A percentile compares a stretch with the other conserved stretches of the same genome.
Conservation (phyloP, 1,140 invertebrate species). For the Tetramorium parvispinum region DNA sequence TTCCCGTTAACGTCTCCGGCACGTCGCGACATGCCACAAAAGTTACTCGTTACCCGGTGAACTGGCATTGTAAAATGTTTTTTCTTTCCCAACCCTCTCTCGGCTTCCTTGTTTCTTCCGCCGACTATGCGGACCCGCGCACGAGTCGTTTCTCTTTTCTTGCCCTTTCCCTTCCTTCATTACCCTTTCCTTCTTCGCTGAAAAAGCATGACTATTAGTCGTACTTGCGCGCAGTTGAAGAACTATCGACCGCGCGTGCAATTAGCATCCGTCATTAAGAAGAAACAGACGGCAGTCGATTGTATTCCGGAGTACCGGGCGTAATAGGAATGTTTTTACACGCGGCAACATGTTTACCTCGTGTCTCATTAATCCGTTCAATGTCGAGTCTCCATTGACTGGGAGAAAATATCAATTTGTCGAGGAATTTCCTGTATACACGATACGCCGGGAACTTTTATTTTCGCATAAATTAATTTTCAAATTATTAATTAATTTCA, state of each 20-base stretch:
- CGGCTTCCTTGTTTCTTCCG: constrained; percentile 21
- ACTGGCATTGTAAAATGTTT: constrained; percentile 57
- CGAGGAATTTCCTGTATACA: neutral
- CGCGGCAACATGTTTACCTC: neutral
- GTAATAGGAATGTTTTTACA: constrained; percentile 41
- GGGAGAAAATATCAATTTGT: constrained; percentile 18
- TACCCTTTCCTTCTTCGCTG: neutral
- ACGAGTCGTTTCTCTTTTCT: neutral
- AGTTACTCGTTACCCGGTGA: constrained; percentile 40
- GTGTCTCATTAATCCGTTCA: constrained; percentile 21
- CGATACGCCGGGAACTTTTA: neutral
- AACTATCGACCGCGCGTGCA: constrained; percentile 40
- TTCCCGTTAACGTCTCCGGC: constrained; percentile 16
- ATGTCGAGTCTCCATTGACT: neutral
- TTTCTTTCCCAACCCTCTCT: constrained; percentile 3
- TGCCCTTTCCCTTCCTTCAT: neutral
- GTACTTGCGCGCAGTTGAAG: constrained; percentile 30
- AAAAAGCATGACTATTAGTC: constrained; percentile 50
- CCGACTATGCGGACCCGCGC: neutral
- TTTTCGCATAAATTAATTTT: neutral
- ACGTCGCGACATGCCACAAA: constrained; percentile 52
- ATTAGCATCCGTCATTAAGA: constrained; percentile 57
- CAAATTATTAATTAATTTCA: neutral
- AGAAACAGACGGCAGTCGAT: constrained; percentile 27
- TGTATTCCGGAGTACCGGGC: constrained; percentile 8